These are phyloP conservation scores for Leptobrachium ailaonicum DNA, from an alignment of 2,113 vertebrate species.

Conservation along the genomic window DNA sequence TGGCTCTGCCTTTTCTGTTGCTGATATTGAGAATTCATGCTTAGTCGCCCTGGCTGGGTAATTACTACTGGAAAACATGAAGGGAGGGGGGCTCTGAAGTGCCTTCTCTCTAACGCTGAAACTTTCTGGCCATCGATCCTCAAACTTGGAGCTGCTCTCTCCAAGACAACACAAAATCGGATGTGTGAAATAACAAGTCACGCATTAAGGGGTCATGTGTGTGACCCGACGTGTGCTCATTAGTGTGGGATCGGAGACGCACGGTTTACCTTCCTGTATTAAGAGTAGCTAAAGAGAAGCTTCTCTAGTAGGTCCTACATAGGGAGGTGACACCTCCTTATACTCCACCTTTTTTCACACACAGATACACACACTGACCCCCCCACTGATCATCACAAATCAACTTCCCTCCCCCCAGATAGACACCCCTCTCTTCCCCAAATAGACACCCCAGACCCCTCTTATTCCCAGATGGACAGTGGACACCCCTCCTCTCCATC, in stretches of 20 bases:
- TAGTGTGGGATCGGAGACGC: not conserved
- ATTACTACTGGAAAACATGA: conserved; percentile 15
- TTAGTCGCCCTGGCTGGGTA: conserved; percentile 43
- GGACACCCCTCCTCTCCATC: no score
- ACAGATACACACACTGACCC: no score
- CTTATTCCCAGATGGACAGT: no score
- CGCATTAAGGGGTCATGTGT: not conserved
- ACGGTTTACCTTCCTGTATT: not conserved
- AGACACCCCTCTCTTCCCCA: no score
- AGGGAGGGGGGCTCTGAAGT: not conserved
- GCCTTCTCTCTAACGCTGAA: conserved; percentile 9
- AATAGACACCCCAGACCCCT: no score
- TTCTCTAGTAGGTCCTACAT: not conserved
- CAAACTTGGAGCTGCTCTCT: conserved; percentile 32
- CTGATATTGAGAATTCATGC: conserved; percentile 42
- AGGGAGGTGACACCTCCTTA: no score
- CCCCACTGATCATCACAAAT: no score
- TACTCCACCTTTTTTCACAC: no score
- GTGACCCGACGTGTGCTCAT: not conserved
- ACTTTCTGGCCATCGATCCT: conserved; percentile 40
- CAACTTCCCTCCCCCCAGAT: no score
- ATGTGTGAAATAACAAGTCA: conserved; percentile 19
- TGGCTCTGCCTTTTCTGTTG: conserved; percentile 27
- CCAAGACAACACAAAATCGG: conserved; percentile 17
- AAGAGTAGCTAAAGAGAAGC: not conserved